Evolutionary conservation across 2,888 invertebrate genomes (phyloP).

Genomic region (Xestoiulus laeticollis): DNA sequence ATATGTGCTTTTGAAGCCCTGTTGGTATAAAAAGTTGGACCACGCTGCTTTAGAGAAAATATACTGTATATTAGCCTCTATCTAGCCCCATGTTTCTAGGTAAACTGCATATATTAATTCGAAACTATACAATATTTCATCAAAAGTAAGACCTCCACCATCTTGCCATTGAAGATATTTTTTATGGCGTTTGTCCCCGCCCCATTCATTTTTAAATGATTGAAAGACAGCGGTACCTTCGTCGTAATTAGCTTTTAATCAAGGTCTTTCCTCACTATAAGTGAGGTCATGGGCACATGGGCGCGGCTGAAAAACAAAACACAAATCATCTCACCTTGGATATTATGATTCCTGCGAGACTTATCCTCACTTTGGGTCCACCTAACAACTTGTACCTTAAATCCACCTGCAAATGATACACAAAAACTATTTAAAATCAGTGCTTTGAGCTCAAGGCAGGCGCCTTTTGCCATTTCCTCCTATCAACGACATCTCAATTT

Average conservation of each 20-base stretch:
- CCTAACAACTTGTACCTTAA: constrained; percentile 89
- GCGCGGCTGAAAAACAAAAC: neutral
- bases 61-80: too few species aligned
- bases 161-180: neutral
- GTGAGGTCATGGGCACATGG: neutral
- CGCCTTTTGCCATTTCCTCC: neutral
- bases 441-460: constrained; percentile 25
- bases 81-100: too few species aligned
- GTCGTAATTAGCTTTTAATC: neutral
- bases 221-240: neutral
- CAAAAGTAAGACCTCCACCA: neutral
- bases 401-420: constrained; percentile 69
- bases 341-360: constrained; percentile 94
- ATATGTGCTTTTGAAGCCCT: too few species aligned
- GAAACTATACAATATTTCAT: neutral
- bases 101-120: too few species aligned
- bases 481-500: neutral
- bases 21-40: too few species aligned
- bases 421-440: neutral
- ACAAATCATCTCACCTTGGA: constrained; percentile 78
- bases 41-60: too few species aligned
- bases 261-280: neutral
- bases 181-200: neutral
- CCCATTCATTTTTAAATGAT: neutral
- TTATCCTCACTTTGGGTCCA: constrained; percentile 90